Evolutionary conservation across 2,888 invertebrate genomes (phyloP).

Genomic region (Drosophila emarginata): DNA sequence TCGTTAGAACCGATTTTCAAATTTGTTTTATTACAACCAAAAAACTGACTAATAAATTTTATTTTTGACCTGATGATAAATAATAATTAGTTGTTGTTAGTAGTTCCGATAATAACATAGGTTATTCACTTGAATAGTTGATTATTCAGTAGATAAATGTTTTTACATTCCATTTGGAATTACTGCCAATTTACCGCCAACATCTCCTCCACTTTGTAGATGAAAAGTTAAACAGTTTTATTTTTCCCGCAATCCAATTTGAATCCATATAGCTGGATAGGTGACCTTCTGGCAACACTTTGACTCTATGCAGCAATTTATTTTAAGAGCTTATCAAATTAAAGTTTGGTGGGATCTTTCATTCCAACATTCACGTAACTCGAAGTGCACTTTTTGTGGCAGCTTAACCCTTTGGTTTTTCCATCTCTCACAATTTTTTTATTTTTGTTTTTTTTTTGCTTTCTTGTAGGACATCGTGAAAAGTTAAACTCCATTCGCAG

Average conservation of each 20-base stretch:
- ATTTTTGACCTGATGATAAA: no score
- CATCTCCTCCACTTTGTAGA: constrained; percentile 13
- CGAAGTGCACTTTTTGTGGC: constrained; percentile 55
- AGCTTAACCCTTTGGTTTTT: constrained; percentile 61
- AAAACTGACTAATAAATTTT: no score
- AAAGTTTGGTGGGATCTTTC: constrained; percentile 66
- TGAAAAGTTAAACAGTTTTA: constrained; percentile 39
- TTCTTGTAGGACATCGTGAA: constrained; percentile 45
- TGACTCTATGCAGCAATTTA: constrained; percentile 54
- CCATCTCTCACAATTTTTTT: neutral
- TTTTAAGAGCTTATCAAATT: constrained; percentile 73
- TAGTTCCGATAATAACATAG: no score
- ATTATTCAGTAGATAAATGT: neutral
- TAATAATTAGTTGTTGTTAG: no score
- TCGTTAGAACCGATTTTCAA: no score
- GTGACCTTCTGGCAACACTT: constrained; percentile 31
- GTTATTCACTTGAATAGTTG: no score
- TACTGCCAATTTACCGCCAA: neutral
- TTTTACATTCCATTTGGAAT: neutral
- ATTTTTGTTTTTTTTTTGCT: constrained; percentile 19
- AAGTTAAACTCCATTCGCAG: constrained; percentile 44
- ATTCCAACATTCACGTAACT: constrained; percentile 55
- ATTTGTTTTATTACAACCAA: no score
- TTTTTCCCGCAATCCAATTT: constrained; percentile 3
- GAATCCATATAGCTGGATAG: constrained; percentile 9